Conservation (phyloP, 2,113 vertebrate genomes). For the Danionella cerebrum region DNA sequence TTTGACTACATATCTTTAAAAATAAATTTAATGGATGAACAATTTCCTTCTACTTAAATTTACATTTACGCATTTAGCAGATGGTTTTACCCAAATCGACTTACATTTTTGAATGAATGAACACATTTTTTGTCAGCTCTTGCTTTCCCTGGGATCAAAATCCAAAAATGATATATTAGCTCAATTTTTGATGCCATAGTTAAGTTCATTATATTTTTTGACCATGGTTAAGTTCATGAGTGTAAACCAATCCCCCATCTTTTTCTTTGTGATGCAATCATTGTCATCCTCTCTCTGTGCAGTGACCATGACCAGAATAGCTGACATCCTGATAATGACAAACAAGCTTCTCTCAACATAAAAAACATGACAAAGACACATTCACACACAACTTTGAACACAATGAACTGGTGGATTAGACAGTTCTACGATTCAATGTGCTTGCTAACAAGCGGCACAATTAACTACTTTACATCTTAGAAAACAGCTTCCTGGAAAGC, state of each 20-base stretch:
- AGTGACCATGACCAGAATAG: background rate
- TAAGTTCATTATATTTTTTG: too few species aligned
- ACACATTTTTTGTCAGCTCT: too few species aligned
- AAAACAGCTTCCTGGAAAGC: background rate
- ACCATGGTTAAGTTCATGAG: too few species aligned
- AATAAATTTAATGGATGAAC: too few species aligned
- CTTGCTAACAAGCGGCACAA: slow-evolving; percentile 8
- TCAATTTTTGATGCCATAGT: too few species aligned
- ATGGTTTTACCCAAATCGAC: too few species aligned
- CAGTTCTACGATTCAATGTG: background rate
- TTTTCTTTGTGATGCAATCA: background rate
- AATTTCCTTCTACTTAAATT: too few species aligned
- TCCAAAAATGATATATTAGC: too few species aligned
- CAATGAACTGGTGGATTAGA: background rate
- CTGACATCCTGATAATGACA: slow-evolving; percentile 5
- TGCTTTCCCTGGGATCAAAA: too few species aligned
- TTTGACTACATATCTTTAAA: too few species aligned
- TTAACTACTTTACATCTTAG: slow-evolving; percentile 5
- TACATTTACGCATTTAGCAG: too few species aligned
- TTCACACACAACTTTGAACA: background rate
- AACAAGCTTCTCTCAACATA: background rate
- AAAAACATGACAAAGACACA: background rate
- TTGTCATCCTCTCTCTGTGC: background rate
- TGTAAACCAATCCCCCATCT: background rate
- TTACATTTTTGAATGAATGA: too few species aligned